A percentile compares a stretch with the other conserved stretches of the same genome.
Conservation (phyloP, 2,888 invertebrate genomes). For the Lordiphosa fenestrarum region DNA sequence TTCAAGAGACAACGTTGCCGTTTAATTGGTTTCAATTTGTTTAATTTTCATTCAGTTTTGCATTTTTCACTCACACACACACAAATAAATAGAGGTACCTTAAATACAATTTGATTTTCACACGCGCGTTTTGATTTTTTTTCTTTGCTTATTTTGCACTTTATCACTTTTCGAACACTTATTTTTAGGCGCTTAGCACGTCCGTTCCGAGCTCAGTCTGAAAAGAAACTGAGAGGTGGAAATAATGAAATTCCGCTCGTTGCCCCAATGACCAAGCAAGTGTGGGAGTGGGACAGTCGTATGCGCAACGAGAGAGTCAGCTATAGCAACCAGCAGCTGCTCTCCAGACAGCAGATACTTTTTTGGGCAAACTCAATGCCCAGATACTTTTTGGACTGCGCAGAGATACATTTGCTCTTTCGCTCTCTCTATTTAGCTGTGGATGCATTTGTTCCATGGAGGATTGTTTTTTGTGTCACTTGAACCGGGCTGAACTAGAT, state of each 20-base stretch:
- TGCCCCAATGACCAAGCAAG: no score
- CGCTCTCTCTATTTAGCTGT: constrained; percentile 8
- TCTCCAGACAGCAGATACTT: constrained; percentile 41
- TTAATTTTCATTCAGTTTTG: constrained; percentile 35
- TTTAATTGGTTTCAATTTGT: constrained; percentile 13
- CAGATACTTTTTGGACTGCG: constrained; percentile 12
- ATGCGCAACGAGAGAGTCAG: constrained; percentile 24
- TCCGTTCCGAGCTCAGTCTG: constrained; percentile 49
- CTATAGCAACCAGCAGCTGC: background rate
- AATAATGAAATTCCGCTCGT: no score
- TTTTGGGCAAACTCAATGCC: constrained; percentile 1
- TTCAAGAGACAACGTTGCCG: constrained; percentile 22
- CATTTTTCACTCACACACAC: constrained; percentile 35
- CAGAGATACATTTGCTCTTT: background rate
- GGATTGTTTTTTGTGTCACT: constrained; percentile 1
- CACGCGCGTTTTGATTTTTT: constrained; percentile 51
- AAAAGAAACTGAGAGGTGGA: constrained; percentile 35
- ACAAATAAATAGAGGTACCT: constrained; percentile 37
- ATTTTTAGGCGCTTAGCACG: constrained; percentile 37
- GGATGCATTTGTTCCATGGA: background rate
- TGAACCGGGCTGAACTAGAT: constrained; percentile 22
- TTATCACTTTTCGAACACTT: constrained; percentile 40
- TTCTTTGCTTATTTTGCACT: constrained; percentile 54
- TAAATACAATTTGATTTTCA: constrained; percentile 65
- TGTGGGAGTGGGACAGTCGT: background rate